Evolutionary conservation across 2,888 invertebrate species (phyloP).

Genomic region (Philereme transversata): DNA sequence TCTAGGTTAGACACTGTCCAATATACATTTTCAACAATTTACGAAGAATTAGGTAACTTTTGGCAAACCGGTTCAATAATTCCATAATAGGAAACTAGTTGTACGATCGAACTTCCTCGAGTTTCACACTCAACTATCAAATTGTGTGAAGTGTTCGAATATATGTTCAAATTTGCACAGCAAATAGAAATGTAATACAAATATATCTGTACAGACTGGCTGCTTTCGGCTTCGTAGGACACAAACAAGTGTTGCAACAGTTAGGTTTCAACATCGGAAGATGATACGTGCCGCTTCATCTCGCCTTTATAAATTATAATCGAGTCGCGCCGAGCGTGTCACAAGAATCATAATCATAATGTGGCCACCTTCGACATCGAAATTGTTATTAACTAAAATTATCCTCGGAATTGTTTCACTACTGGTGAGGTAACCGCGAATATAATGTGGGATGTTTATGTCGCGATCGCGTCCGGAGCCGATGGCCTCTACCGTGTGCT

Average conservation of each 20-base stretch:
- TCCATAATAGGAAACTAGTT: constrained; percentile 38
- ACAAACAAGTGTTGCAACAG: constrained; percentile 57
- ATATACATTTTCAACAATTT: constrained; percentile 27
- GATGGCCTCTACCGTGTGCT: constrained; percentile 69
- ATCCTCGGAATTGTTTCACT: constrained; percentile 71
- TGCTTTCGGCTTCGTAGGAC: constrained; percentile 36
- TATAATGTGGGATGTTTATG: constrained; percentile 77
- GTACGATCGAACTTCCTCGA: constrained; percentile 35
- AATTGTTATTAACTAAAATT: constrained; percentile 62
- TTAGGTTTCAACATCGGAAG: constrained; percentile 61
- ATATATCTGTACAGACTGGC: constrained; percentile 31
- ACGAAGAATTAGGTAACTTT: constrained; percentile 32
- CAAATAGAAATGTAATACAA: constrained; percentile 39
- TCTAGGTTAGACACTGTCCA: constrained; percentile 5
- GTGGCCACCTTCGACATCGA: constrained; percentile 44
- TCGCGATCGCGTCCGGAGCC: constrained; percentile 68
- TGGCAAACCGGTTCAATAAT: constrained; percentile 39
- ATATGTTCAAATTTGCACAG: constrained; percentile 35
- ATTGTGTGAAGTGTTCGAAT: constrained; percentile 28
- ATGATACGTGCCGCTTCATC: constrained; percentile 51
- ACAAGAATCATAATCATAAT: constrained; percentile 47
- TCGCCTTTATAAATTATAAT: constrained; percentile 53
- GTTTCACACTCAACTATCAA: constrained; percentile 22
- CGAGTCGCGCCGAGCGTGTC: constrained; percentile 44
- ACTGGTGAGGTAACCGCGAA: constrained; percentile 68